These are phyloP conservation scores for Haliaeetus vocifer DNA, from an alignment of 2,797 vertebrate species.

Conservation along the genomic window DNA sequence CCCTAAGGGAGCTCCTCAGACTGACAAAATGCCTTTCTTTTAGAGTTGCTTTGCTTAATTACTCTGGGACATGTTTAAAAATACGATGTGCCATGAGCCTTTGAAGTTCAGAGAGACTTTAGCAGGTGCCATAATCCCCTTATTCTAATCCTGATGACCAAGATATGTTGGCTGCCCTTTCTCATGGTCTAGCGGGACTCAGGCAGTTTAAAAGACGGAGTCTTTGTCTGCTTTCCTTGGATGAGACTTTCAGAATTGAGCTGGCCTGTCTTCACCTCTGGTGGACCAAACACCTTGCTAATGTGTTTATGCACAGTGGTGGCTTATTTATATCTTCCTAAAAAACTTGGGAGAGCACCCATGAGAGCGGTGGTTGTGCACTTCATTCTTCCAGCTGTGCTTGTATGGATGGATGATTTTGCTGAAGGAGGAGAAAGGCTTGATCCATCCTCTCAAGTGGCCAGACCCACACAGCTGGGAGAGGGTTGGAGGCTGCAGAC, in stretches of 20 bases:
- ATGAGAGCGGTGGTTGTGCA: background rate
- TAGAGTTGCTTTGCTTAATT: constrained; percentile 45
- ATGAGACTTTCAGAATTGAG: background rate
- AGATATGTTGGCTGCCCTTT: background rate
- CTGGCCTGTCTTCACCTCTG: background rate
- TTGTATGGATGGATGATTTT: background rate
- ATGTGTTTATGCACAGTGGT: background rate
- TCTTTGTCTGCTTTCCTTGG: background rate
- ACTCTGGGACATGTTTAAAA: background rate
- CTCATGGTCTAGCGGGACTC: background rate
- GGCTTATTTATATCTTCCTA: background rate
- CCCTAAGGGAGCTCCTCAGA: background rate
- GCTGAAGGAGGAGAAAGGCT: background rate
- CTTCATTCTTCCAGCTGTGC: background rate
- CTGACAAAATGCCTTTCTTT: constrained; percentile 22
- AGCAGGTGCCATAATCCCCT: constrained; percentile 54
- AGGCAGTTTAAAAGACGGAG: background rate
- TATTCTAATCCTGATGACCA: constrained; percentile 42
- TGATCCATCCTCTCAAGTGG: accelerated
- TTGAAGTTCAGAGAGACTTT: constrained; percentile 45
- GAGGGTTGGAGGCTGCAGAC: accelerated
- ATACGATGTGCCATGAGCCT: background rate
- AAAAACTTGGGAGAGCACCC: background rate
- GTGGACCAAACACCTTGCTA: background rate
- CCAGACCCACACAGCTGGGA: accelerated